These are phyloP conservation scores for Accipiter virgatus DNA, from an alignment of 2,113 vertebrate species.

Conservation along the genomic window DNA sequence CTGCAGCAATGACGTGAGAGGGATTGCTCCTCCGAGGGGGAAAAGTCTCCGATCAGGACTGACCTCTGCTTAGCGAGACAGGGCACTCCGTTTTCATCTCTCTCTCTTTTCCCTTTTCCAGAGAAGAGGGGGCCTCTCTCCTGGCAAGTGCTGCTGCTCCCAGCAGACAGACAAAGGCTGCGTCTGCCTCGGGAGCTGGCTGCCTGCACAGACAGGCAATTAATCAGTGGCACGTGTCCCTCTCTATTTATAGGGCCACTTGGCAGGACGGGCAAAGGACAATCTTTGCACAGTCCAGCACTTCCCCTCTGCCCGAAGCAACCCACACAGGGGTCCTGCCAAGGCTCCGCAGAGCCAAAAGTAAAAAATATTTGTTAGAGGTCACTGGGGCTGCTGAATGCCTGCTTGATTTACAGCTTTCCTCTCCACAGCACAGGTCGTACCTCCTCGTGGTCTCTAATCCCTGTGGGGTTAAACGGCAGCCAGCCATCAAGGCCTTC, in stretches of 20 bases:
- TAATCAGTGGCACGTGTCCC: neutral
- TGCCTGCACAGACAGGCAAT: neutral
- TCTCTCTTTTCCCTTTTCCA: neutral
- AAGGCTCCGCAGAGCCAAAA: accelerated
- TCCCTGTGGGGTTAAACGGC: accelerated
- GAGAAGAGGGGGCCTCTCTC: neutral
- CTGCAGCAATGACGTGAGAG: neutral
- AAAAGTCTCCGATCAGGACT: neutral
- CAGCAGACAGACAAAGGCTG: neutral
- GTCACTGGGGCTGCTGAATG: neutral
- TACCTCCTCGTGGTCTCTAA: neutral
- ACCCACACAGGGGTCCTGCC: accelerated
- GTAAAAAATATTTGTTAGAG: neutral
- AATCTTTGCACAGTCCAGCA: neutral
- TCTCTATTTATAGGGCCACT: neutral
- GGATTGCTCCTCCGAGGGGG: neutral
- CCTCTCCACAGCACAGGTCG: accelerated
- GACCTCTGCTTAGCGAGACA: neutral
- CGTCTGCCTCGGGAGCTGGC: neutral
- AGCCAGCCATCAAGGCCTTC: neutral
- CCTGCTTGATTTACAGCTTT: neutral
- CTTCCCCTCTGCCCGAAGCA: neutral
- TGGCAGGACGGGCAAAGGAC: neutral
- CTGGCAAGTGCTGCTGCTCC: neutral
- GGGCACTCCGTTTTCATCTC: accelerated